Evolutionary conservation across 2,113 vertebrate species (phyloP), one percentile per base, ranked within the genome.

Genomic region (Myocastor coypus): DNA sequence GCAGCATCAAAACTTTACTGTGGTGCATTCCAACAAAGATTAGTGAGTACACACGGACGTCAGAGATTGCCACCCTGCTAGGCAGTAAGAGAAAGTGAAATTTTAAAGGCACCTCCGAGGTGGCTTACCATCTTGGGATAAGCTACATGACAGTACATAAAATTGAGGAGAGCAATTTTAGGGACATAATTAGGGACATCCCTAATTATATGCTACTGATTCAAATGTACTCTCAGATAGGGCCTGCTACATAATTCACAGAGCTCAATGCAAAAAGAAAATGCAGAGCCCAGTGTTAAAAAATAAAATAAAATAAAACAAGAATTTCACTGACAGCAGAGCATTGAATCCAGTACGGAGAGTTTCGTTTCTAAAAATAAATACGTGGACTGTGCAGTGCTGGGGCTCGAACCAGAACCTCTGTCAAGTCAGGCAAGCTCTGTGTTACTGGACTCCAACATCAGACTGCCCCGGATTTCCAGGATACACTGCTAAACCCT

Each of bases 1-100:
- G 34, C 91, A 66, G 26, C n/a, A 86, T 46, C 91, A 68, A 81
- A 59, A 73, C 40, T 57, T 89, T 37, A 69, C 37, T 3, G 10
- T 28, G 42, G 83, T 5, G 26, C 82, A 86, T 94, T 90, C 78
- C 77, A 87, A 71, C 22, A 64, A 68, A 94, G 75, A 93, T 86
- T 37, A 90, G 46, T 46, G 57, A 68, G 46, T 2, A 46, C 37
- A 20, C 7, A 42, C 9, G n/a, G 34, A 69, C 2, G 4, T 52
- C 37, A 89, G 28, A 80, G 83, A 52, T 73, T 80, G 90, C 42
- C 46, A 24, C 71, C 40, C 37, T 28, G n/a, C 9, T 14, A 71
- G 52, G 52, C 73, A 68, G 61, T 61, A 50, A 66, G 86, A 75
- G 24, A 17, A 52, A 42, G 46, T 14, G 78, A 55, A 46, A 66